These are phyloP conservation scores for Pammene aurita DNA, from an alignment of 2,888 invertebrate genomes.

Conservation along the genomic window DNA sequence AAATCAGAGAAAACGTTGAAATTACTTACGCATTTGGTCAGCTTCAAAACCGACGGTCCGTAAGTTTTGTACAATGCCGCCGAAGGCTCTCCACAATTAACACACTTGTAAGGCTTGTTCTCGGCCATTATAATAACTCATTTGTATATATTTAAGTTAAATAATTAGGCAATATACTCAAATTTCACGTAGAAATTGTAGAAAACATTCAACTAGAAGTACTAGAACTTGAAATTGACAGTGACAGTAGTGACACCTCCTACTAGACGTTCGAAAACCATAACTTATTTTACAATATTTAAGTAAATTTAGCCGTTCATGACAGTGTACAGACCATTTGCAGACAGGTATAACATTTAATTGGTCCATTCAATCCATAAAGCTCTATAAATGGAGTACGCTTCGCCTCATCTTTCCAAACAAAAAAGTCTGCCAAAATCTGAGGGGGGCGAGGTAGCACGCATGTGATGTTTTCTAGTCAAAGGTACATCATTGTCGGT, in stretches of 20 bases:
- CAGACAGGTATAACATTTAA: too few species aligned
- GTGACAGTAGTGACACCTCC: not conserved
- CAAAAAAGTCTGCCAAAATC: too few species aligned
- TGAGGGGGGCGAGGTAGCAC: too few species aligned
- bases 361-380: too few species aligned
- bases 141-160: not conserved
- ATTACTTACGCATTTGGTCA: slow-evolving; percentile 88
- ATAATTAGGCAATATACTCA: not conserved
- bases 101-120: slow-evolving; percentile 76
- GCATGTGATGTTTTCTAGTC: too few species aligned
- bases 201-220: not conserved
- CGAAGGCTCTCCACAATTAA: slow-evolving; percentile 86
- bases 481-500: too few species aligned
- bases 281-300: not conserved
- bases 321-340: too few species aligned
- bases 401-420: too few species aligned
- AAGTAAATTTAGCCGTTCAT: too few species aligned
- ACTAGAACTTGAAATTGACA: not conserved
- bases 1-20: not conserved
- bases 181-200: too few species aligned
- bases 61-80: slow-evolving; percentile 87
- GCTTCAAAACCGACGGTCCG: slow-evolving; percentile 87
- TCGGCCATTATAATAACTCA: slow-evolving; percentile 40
- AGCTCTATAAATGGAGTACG: too few species aligned
- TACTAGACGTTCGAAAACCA: not conserved